A percentile compares a stretch with the other conserved stretches of the same genome.
These are phyloP conservation scores for Bovichtus diacanthus DNA, from an alignment of 2,797 vertebrate species.

Conservation along the genomic window DNA sequence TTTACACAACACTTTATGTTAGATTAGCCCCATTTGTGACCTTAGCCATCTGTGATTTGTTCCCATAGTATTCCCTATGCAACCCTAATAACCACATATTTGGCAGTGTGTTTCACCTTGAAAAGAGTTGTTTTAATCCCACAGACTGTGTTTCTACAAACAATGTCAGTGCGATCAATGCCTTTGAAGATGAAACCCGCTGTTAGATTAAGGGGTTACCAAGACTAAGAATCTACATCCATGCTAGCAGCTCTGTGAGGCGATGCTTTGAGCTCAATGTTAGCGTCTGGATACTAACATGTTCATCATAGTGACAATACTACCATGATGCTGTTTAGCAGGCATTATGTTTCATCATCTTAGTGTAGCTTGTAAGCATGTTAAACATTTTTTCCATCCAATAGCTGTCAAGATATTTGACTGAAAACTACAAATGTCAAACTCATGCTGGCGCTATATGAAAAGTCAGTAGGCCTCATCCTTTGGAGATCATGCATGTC, in stretches of 20 bases:
- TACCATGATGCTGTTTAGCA: neutral
- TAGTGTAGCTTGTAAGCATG: neutral
- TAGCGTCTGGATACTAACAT: neutral
- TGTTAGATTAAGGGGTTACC: neutral
- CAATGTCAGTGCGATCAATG: neutral
- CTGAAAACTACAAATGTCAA: neutral
- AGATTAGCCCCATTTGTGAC: conserved; percentile 10
- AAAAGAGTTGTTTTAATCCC: conserved; percentile 19
- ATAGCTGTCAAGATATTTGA: neutral
- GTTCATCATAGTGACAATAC: neutral
- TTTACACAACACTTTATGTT: conserved; percentile 14
- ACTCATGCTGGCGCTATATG: neutral
- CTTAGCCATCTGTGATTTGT: conserved; percentile 25
- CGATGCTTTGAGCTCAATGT: neutral
- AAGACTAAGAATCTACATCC: neutral
- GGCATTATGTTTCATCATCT: neutral
- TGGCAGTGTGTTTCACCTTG: conserved; percentile 13
- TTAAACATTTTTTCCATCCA: neutral
- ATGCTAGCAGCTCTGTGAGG: neutral
- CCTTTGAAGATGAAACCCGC: neutral
- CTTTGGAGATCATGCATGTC: neutral
- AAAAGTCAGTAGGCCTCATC: neutral
- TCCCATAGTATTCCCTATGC: neutral
- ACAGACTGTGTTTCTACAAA: conserved; percentile 5
- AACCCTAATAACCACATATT: neutral